Percentiles rank a stretch among this genome's conserved stretches.
These are phyloP conservation scores for Aphelinus certus DNA, from an alignment of 1,140 invertebrate genomes.

Conservation along the genomic window DNA sequence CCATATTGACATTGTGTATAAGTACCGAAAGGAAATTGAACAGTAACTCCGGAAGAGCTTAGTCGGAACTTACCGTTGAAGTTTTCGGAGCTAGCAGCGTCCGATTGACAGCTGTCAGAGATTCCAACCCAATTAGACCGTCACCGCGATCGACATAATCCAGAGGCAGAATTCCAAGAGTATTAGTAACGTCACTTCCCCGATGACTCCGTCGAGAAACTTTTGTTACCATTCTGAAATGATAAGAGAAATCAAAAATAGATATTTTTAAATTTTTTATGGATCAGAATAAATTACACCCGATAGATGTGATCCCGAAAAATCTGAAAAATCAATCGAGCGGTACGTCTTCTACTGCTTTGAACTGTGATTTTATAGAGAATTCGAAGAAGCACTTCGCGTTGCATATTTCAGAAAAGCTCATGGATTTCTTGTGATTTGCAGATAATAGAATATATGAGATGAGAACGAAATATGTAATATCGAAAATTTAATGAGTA, in stretches of 20 bases:
- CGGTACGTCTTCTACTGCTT: no score
- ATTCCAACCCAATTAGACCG: slow-evolving; percentile 59
- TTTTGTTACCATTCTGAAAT: slow-evolving; percentile 43
- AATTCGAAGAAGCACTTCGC: no score
- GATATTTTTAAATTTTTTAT: no score
- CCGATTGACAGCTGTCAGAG: slow-evolving; percentile 56
- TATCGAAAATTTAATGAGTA: no score
- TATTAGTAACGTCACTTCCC: slow-evolving; percentile 51
- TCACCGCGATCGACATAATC: slow-evolving; percentile 61
- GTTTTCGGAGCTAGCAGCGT: slow-evolving; percentile 56
- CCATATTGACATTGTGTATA: neutral
- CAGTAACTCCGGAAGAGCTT: neutral
- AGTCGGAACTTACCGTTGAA: slow-evolving; percentile 51
- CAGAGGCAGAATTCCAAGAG: slow-evolving; percentile 56
- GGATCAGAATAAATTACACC: no score
- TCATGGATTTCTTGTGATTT: no score
- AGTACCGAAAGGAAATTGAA: neutral
- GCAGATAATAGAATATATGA: no score
- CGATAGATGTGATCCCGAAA: no score
- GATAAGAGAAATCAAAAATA: neutral
- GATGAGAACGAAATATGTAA: no score
- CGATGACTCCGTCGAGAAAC: slow-evolving; percentile 52
- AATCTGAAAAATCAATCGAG: no score
- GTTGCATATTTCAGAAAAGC: no score
- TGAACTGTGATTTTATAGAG: no score